Evolutionary conservation across 2,113 vertebrate species (phyloP), one percentile per base, ranked within the genome.

Genomic region (Merops nubicus): DNA sequence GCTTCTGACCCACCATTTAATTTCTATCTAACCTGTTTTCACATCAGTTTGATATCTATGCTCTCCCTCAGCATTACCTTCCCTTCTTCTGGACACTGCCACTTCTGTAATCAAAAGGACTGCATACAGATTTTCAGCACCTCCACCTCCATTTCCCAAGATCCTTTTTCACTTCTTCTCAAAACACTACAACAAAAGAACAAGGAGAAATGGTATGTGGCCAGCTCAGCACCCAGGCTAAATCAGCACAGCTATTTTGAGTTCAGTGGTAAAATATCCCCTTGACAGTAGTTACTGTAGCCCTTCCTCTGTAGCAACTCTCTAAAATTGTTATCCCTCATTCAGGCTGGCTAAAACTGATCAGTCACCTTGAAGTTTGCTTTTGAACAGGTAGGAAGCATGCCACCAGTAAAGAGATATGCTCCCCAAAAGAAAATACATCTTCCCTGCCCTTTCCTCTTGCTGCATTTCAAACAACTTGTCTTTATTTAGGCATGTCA

Each of bases 401-500:
- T 0, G 5, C 11, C 57, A 38, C 54, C 54, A 54, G 33, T 8
- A 45, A 29, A 88, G 69, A 85, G 40, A 51, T 11, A 60, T n/a
- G 54, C 22, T 70, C 28, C 62, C 67, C 33, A 18, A 70, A 69
- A 81, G 54, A 60, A 74, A 83, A 69, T 42, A 40, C 0, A 7
- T 85, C 86, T 81, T 91, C 59, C 70, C 70, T 75, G 60, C 76
- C 70, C 65, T 89, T 91, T 91, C 56, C 29, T 96, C 40, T 59
- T 38, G 60, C 50, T 89, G 47, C 36, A 86, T 78, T 86, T 83
- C 67, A 79, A 89, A 45, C 31, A 74, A 74, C 50, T 82, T 65
- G 26, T 68, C 75, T 91, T 72, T 82, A 82, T 88, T 69, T 69
- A 78, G 40, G 22, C 12, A 34, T 8, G 17, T 29, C 2, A 1